Evolutionary conservation across 2,888 invertebrate species (phyloP), one percentile per base, ranked within the genome.

Genomic region (Antheraea assamensis): DNA sequence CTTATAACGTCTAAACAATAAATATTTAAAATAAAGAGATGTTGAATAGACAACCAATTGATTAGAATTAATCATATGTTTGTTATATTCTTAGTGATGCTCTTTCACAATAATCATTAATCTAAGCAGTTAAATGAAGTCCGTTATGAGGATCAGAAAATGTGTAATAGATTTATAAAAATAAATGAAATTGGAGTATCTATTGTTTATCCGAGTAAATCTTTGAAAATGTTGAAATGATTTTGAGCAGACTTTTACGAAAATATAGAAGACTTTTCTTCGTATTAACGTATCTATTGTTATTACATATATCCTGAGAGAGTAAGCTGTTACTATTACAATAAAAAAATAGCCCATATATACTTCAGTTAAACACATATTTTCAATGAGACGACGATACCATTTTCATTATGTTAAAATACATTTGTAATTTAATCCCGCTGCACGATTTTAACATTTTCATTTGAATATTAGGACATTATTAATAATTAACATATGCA

Each of bases 401-500:
- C 42, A 42, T 42, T 42, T 42, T 42, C 42, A 42, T 13, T 42
- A 13, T 13, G 13, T 42, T 13, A 64, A 61, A 30, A 30, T 64
- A 30, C 30, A 64, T 64, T 64, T 17, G 5, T 19, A 30, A 30
- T 64, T 27, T 64, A 64, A 64, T 64, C 61, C 30, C 15, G 30
- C 5, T 30, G 61, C 5, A 64, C 27, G 27, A 64, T 64, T 30
- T 64, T 15, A 47, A 72, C 61, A 35, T 35, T 42, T 66, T 47
- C 61, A 66, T 47, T 66, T 55, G 17, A 55, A 47, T 30, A 49
- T 27, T 47, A 35, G 42, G 47, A 42, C 42, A 30, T n/a, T 70
- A 58, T 70, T 52, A 73, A 73, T 73, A 58, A 84, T 85, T 88
- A 90, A 88, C 88, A 86, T 82, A 73, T 73, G 58, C 27, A 55